Conservation (phyloP, 2,888 invertebrate genomes). For the Cabera pusaria region DNA sequence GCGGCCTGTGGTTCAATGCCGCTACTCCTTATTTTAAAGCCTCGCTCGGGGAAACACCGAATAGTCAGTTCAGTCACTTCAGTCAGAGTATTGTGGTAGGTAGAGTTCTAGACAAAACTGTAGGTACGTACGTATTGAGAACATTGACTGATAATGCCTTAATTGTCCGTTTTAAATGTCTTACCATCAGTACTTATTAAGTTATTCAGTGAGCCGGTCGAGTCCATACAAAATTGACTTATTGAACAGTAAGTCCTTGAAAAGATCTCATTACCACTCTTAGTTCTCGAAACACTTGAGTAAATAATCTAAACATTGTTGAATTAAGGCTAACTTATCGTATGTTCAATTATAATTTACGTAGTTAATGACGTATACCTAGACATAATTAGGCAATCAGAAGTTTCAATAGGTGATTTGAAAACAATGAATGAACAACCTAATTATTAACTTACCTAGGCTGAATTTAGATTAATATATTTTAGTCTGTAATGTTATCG, state of each 20-base stretch:
- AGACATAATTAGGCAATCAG: constrained; percentile 9
- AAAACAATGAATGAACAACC: constrained; percentile 12
- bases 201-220: neutral
- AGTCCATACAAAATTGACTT: too few relatives aligned
- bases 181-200: constrained; percentile 4
- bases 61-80: too few relatives aligned
- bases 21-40: too few relatives aligned
- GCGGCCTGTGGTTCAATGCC: too few relatives aligned
- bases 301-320: constrained; percentile 3
- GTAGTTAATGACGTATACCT: constrained; percentile 2
- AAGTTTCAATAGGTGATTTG: constrained; percentile 8
- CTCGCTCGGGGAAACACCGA: too few relatives aligned
- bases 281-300: constrained; percentile 2
- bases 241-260: too few relatives aligned
- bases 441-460: constrained; percentile 1
- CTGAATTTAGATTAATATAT: too few relatives aligned
- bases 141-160: neutral
- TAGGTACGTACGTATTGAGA: too few relatives aligned
- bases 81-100: too few relatives aligned
- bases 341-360: constrained; percentile 5
- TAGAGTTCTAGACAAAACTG: too few relatives aligned
- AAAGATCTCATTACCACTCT: too few relatives aligned
- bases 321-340: neutral
- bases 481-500: neutral
- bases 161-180: neutral